phyloP scores from a whole-genome alignment of 2,797 vertebrate genomes.

The Chloroceryle inda region DNA sequence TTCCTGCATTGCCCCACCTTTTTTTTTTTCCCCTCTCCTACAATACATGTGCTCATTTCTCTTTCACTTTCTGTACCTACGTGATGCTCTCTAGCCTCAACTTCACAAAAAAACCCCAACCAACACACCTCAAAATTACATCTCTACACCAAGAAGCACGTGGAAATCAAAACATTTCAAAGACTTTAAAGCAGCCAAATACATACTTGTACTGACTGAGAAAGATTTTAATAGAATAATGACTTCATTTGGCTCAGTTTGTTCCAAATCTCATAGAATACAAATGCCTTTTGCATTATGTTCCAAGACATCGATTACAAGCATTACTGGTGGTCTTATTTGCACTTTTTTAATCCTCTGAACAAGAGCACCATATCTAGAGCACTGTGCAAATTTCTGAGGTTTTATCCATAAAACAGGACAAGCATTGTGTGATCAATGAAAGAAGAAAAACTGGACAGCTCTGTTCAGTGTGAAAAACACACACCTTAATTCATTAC shows the following conservation, averaged over 20 bases:
- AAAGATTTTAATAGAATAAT: background rate
- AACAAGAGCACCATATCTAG: background rate
- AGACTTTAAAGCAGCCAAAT: background rate
- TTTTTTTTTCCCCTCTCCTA: background rate
- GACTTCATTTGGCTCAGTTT: background rate
- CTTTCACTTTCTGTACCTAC: background rate
- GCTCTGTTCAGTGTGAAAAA: background rate
- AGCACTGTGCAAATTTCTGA: background rate
- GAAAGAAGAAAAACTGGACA: background rate
- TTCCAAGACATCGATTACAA: background rate
- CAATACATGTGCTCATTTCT: fast-evolving
- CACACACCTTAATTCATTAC: background rate
- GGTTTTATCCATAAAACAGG: background rate
- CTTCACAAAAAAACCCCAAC: background rate
- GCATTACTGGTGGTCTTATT: background rate
- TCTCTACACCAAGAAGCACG: background rate
- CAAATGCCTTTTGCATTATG: fast-evolving
- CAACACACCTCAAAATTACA: background rate
- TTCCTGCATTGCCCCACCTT: background rate
- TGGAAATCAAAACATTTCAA: background rate
- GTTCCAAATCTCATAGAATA: background rate
- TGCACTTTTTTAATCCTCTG: background rate
- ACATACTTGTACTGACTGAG: background rate
- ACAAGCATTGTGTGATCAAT: background rate
- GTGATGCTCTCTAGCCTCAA: background rate